Evolutionary conservation across 2,888 invertebrate genomes (phyloP).

Genomic region (Leptinotarsa juncta): DNA sequence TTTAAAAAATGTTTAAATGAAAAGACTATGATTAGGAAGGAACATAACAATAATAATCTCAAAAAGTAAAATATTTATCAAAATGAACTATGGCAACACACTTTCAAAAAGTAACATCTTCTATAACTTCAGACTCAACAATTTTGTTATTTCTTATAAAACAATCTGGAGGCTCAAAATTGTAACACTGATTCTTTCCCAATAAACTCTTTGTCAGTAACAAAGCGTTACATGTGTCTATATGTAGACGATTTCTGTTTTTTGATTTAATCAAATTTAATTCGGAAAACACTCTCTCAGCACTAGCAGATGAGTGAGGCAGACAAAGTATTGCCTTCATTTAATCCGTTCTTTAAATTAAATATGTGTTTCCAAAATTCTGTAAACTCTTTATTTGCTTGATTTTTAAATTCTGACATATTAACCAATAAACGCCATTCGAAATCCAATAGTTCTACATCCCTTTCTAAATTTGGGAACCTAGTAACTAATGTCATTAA

Average conservation of each 20-base stretch:
- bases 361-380: conserved; percentile 35
- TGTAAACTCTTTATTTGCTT: conserved; percentile 24
- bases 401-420: conserved; percentile 26
- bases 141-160: conserved; percentile 1
- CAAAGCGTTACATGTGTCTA: conserved; percentile 29
- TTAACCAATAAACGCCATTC: conserved; percentile 37
- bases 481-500: conserved; percentile 24
- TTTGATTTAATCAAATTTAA: conserved; percentile 37
- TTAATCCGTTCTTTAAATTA: conserved; percentile 33
- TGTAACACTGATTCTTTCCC: neutral
- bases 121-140: conserved; percentile 5
- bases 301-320: conserved; percentile 38
- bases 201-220: conserved; percentile 28
- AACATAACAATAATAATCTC: neutral
- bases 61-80: neutral
- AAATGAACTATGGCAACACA: neutral
- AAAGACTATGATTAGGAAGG: neutral
- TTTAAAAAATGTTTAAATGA: no score
- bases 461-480: conserved; percentile 28
- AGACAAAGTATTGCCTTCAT: conserved; percentile 32
- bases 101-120: conserved; percentile 4
- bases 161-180: conserved; percentile 7
- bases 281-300: conserved; percentile 39
- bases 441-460: conserved; percentile 32
- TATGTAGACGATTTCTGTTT: conserved; percentile 29